These are phyloP conservation scores for Oceanites oceanicus DNA, from an alignment of 2,113 vertebrate genomes.

Conservation along the genomic window DNA sequence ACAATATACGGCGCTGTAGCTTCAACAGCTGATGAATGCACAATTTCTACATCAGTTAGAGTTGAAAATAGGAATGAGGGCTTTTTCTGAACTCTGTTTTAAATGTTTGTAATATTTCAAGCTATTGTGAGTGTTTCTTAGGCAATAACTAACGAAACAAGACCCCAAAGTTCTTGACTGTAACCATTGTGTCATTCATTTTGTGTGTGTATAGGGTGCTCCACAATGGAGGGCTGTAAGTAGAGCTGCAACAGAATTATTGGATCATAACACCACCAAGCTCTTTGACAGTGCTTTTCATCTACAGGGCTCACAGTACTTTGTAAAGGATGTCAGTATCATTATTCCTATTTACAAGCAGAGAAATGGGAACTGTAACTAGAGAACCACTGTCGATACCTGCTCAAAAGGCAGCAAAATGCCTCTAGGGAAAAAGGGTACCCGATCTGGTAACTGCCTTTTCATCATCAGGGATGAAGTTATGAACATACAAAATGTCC, in stretches of 20 bases:
- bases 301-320: neutral
- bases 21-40: neutral
- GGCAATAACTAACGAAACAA: neutral
- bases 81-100: neutral
- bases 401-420: neutral
- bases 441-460: neutral
- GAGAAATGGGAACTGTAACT: neutral
- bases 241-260: neutral
- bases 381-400: neutral
- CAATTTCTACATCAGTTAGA: neutral
- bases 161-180: neutral
- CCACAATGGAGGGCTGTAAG: neutral
- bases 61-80: neutral
- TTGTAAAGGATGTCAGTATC: neutral
- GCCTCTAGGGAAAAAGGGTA: neutral
- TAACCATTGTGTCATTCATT: neutral
- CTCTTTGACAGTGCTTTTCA: neutral
- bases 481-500: neutral
- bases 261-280: neutral
- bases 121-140: neutral
- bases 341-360: neutral
- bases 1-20: rapidly evolving
- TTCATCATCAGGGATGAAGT: neutral
- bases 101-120: neutral
- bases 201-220: neutral